Conservation (phyloP, 2,113 vertebrate genomes). For the Thunnus maccoyii region DNA sequence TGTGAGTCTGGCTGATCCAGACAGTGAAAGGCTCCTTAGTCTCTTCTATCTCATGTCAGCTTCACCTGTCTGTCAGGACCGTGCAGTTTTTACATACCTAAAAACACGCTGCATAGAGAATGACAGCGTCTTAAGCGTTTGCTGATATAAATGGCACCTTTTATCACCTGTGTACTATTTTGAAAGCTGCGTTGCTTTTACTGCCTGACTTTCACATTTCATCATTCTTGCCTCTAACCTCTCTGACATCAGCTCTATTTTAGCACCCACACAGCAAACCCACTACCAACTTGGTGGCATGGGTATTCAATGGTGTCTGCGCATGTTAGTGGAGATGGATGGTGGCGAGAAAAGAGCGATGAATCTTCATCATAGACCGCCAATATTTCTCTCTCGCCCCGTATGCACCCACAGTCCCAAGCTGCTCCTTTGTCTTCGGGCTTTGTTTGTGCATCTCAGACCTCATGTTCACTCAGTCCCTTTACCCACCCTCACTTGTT, state of each 20-base stretch:
- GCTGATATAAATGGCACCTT: constrained; percentile 4
- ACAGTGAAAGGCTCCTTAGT: not conserved
- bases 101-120: constrained; percentile 11
- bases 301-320: constrained; percentile 49
- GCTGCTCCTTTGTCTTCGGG: constrained; percentile 47
- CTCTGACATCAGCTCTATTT: constrained; percentile 52
- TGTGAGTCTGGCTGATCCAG: constrained; percentile 2
- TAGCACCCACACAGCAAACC: constrained; percentile 41
- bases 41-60: constrained; percentile 3
- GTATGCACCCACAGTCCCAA: constrained; percentile 50
- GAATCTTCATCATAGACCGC: constrained; percentile 72
- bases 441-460: constrained; percentile 38
- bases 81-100: constrained; percentile 4
- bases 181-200: constrained; percentile 25
- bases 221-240: constrained; percentile 40
- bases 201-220: constrained; percentile 31
- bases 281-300: constrained; percentile 35
- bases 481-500: constrained; percentile 10
- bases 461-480: not conserved
- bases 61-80: constrained; percentile 1
- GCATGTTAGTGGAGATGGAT: constrained; percentile 66
- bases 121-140: constrained; percentile 6
- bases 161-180: constrained; percentile 28
- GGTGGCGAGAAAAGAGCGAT: constrained; percentile 47
- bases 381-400: constrained; percentile 25